Evolutionary conservation across 2,888 invertebrate species (phyloP), one percentile per base, ranked within the genome.

Genomic region (Drosophila stalkeri): DNA sequence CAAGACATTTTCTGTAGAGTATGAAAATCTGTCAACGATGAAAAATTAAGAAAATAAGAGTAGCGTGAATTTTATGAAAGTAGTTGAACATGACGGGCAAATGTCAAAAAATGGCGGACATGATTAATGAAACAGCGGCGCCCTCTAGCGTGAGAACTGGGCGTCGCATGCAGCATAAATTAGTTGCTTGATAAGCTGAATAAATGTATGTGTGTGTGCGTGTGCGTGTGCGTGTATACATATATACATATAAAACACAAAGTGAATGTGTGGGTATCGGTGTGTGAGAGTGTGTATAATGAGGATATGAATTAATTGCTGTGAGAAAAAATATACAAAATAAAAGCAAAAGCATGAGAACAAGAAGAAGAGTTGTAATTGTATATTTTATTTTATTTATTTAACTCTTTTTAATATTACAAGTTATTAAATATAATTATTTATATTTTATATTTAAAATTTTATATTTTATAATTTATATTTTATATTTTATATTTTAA

Each of bases 1-100:
- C 2, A 8, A 37, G n/a, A 18, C 14, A 2, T n/a, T 14, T 16
- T 14, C 8, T 23, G 12, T n/a, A 23, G 56, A 11, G 37, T 61
- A 35, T 31, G 11, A 11, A 23, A 56, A 47, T 33, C 60, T 56
- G 77, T 46, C 81, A 64, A 23, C 44, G 18, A 59, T 77, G 86
- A 90, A 82, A 85, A 67, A 83, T 88, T 65, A 75, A 72, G 80
- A 72, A 64, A 76, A 39, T 60, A 65, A 65, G 43, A 59, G 52
- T 41, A 75, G 89, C 65, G 77, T 80, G 62, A 76, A 85, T 82
- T 79, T 86, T 86, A 90, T 90, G 65, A 87, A 85, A 88, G 77
- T 88, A 90, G 83, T 90, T 86, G 65, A 90, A 90, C 83, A 90
- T 86, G 83, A 88, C 90, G 69, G 73, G 72, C 64, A 80, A 80